These are phyloP conservation scores for Cataglyphis rosenhaueri DNA, from an alignment of 2,888 invertebrate species.

Conservation along the genomic window DNA sequence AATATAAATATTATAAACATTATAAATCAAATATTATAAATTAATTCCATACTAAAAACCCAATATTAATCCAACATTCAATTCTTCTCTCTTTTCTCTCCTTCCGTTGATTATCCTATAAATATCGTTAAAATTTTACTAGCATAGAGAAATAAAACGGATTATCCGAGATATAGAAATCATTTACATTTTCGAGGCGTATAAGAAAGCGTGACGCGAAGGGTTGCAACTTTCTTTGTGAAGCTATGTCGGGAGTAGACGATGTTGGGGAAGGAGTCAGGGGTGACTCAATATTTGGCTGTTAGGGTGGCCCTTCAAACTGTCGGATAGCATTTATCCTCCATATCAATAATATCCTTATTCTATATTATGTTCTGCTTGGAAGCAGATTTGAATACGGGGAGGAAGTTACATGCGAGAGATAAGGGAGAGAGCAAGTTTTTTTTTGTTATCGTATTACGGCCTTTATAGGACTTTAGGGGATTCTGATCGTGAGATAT, in stretches of 20 bases:
- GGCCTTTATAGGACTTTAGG: neutral
- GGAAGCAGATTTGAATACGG: conserved; percentile 29
- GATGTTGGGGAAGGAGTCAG: neutral
- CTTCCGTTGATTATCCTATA: neutral
- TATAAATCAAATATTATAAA: neutral
- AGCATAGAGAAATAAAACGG: neutral
- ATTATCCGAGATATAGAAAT: conserved; percentile 8
- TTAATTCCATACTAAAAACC: neutral
- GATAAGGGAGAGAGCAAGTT: neutral
- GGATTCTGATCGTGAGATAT: neutral
- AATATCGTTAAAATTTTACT: neutral
- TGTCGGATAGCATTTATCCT: conserved; percentile 19
- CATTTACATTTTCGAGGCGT: conserved; percentile 10
- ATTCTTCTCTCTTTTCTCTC: neutral
- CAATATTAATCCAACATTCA: neutral
- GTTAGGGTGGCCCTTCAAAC: neutral
- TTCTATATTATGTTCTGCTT: neutral
- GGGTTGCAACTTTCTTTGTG: conserved; percentile 41
- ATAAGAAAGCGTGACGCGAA: conserved; percentile 38
- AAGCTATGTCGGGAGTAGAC: conserved; percentile 25
- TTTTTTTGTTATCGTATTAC: neutral
- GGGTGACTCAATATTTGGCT: conserved; percentile 43
- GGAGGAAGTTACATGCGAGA: neutral
- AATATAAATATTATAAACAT: no score
- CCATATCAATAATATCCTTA: conserved; percentile 37